Percentiles rank a stretch among this genome's conserved stretches.
Conservation (phyloP, 2,888 invertebrate genomes). For the Abrostola tripartita region DNA sequence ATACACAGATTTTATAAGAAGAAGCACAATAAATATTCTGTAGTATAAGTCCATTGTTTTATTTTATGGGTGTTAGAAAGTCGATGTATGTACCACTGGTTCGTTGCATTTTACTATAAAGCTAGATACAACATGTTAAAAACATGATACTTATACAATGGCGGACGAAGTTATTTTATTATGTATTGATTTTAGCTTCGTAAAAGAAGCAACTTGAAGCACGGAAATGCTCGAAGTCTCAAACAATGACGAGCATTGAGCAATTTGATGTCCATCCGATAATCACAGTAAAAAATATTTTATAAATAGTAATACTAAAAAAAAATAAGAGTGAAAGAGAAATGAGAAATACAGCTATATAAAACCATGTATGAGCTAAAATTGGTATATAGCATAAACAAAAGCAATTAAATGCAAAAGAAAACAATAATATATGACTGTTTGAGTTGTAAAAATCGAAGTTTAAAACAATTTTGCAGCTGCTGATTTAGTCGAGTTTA, state of each 20-base stretch:
- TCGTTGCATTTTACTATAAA: conserved; percentile 78
- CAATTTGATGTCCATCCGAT: conserved; percentile 29
- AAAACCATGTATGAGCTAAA: too few species aligned
- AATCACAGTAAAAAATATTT: conserved; percentile 24
- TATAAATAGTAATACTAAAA: conserved; percentile 4
- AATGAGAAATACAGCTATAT: neutral
- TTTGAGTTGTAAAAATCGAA: too few species aligned
- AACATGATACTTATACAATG: conserved; percentile 79
- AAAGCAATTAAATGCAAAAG: too few species aligned
- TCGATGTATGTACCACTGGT: conserved; percentile 70
- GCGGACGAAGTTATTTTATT: conserved; percentile 78
- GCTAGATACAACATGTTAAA: conserved; percentile 64
- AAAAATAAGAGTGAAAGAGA: neutral
- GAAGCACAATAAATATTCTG: conserved; percentile 76
- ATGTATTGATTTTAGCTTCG: conserved; percentile 80
- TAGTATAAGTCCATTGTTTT: conserved; percentile 75
- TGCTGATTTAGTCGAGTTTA: conserved; percentile 34
- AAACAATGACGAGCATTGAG: conserved; percentile 52
- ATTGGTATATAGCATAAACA: too few species aligned
- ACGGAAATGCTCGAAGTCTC: conserved; percentile 13
- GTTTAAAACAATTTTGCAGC: too few species aligned
- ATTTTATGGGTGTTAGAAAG: conserved; percentile 68
- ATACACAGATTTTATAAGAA: conserved; percentile 80
- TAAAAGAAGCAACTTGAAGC: conserved; percentile 46
- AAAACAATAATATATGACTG: too few species aligned